These are phyloP conservation scores for Melanostigma gelatinosum DNA, from an alignment of 2,113 vertebrate species.

Conservation along the genomic window DNA sequence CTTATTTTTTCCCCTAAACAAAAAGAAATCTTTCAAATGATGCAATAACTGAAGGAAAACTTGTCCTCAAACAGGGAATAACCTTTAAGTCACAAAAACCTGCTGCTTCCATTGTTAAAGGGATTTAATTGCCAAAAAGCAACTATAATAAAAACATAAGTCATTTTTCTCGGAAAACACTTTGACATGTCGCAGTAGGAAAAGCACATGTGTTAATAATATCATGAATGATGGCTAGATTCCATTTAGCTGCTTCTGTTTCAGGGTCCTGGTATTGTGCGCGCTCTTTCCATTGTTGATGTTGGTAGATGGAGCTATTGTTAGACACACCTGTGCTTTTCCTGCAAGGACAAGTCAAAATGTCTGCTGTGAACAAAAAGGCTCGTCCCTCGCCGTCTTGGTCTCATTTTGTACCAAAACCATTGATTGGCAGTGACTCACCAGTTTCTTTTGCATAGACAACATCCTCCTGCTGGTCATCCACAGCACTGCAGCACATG, in stretches of 20 bases:
- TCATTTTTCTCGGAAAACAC: background rate
- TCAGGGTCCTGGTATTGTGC: no score
- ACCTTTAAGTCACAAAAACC: background rate
- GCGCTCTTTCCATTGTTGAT: background rate
- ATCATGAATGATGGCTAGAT: background rate
- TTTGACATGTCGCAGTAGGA: background rate
- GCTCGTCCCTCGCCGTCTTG: background rate
- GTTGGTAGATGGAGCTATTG: background rate
- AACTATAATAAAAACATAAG: background rate
- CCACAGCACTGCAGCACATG: constrained; percentile 22
- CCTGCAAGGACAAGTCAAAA: background rate
- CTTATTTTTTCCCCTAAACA: background rate
- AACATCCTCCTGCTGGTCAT: constrained; percentile 57
- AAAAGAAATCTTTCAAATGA: background rate
- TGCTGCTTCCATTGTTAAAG: background rate
- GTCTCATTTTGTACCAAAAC: background rate
- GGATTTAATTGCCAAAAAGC: background rate
- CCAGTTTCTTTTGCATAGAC: constrained; percentile 48
- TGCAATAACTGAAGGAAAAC: background rate
- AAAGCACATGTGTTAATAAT: background rate
- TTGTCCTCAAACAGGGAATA: no score
- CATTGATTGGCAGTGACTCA: constrained; percentile 74
- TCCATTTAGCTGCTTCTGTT: no score
- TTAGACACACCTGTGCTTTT: background rate
- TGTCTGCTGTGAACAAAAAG: background rate